Evolutionary conservation across 1,140 invertebrate species (phyloP).

Genomic region (Microplitis mediator): DNA sequence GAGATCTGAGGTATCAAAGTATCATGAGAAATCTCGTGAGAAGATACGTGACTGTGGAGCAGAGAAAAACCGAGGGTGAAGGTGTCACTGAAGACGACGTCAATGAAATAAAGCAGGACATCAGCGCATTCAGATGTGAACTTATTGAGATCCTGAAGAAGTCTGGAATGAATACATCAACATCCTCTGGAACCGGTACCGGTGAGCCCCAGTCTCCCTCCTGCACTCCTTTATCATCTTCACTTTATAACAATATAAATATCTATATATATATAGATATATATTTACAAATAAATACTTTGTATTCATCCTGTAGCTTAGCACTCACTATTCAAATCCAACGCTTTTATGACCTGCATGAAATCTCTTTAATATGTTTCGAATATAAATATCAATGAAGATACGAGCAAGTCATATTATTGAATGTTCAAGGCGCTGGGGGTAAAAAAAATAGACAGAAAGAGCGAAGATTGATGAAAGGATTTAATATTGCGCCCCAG

Average conservation of each 20-base stretch:
- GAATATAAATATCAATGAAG: too few species aligned
- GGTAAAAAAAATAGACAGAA: constrained; percentile 93
- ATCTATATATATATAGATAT: neutral
- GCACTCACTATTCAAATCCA: too few species aligned
- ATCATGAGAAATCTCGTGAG: constrained; percentile 96
- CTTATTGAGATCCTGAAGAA: constrained; percentile 94
- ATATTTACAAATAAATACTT: too few species aligned
- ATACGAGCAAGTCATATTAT: constrained; percentile 26
- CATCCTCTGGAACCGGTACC: constrained; percentile 74
- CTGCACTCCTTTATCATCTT: constrained; percentile 9
- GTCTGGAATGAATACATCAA: constrained; percentile 89
- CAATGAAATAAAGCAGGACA: constrained; percentile 98
- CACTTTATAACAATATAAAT: neutral
- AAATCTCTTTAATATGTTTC: neutral
- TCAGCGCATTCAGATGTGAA: constrained; percentile 93
- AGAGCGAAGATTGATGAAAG: constrained; percentile 90
- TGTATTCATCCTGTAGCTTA: too few species aligned
- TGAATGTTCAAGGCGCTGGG: constrained; percentile 74
- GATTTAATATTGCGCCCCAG: constrained; percentile 84
- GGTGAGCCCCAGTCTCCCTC: constrained; percentile 58
- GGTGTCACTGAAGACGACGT: constrained; percentile 99
- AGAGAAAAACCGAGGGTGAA: constrained; percentile 90
- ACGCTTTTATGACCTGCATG: constrained; percentile 8
- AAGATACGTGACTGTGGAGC: constrained; percentile 94
- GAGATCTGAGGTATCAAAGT: constrained; percentile 89